These are phyloP conservation scores for Cheirogaleus major DNA, from an alignment of 2,797 vertebrate genomes.

Conservation along the genomic window DNA sequence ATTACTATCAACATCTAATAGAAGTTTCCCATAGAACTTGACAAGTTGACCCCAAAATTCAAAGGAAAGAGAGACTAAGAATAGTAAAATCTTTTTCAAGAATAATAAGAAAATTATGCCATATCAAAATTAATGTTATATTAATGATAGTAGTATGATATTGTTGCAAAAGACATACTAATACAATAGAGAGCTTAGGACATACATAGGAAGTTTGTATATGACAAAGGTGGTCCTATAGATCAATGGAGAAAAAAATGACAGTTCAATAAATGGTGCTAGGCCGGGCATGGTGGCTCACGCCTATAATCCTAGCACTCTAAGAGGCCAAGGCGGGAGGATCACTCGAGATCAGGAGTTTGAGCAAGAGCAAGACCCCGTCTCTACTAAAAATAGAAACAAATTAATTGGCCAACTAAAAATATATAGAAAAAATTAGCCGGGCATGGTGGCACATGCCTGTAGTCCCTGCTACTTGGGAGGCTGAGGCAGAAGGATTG, in stretches of 20 bases:
- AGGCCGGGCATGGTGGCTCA: too few relatives aligned
- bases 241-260: neutral
- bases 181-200: neutral
- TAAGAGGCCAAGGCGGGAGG: too few relatives aligned
- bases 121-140: conserved; percentile 1
- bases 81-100: neutral
- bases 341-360: too few relatives aligned
- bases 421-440: too few relatives aligned
- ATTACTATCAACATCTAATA: neutral
- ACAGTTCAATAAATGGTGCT: neutral
- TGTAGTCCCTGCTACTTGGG: too few relatives aligned
- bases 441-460: too few relatives aligned
- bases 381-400: too few relatives aligned
- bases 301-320: too few relatives aligned
- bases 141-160: neutral
- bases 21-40: neutral
- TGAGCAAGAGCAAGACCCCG: too few relatives aligned
- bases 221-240: neutral
- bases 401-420: too few relatives aligned
- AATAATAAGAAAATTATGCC: neutral
- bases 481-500: too few relatives aligned
- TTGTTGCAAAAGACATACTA: neutral
- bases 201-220: neutral
- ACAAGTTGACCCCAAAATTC: neutral
- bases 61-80: neutral